Evolutionary conservation across 2,113 vertebrate genomes (phyloP).

Genomic region (Buteo buteo): DNA sequence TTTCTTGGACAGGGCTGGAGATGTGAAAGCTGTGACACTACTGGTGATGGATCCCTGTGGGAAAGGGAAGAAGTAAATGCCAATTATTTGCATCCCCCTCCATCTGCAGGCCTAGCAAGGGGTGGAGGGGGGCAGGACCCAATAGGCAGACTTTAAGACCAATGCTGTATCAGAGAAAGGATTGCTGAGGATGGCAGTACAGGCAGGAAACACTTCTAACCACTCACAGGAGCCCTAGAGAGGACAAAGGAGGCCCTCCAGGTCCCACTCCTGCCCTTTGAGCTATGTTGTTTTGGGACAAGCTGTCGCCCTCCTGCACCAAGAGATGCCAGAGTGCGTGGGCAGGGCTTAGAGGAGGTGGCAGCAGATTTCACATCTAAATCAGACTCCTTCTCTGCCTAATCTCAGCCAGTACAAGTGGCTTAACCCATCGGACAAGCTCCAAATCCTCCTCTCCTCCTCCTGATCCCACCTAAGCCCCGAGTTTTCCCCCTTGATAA

Average conservation of each 20-base stretch:
- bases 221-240: neutral
- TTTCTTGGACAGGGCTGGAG: neutral
- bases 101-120: neutral
- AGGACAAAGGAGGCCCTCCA: neutral
- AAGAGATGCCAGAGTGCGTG: accelerated
- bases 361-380: neutral
- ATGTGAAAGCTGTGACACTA: neutral
- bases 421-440: conserved; percentile 41
- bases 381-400: neutral
- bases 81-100: neutral
- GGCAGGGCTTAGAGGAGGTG: neutral
- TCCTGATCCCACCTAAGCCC: conserved; percentile 37
- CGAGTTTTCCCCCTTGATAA: neutral
- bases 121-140: neutral
- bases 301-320: neutral
- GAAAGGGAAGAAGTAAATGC: neutral
- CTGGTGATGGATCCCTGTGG: neutral
- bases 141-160: accelerated
- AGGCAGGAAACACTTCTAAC: neutral
- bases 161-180: neutral
- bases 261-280: neutral
- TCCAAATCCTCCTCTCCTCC: conserved; percentile 42
- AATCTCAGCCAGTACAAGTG: conserved; percentile 30
- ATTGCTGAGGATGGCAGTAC: neutral
- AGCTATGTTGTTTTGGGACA: neutral